Base-by-base conservation (phyloP, 2,888 invertebrate species). In the Druceiella hillmani region DNA sequence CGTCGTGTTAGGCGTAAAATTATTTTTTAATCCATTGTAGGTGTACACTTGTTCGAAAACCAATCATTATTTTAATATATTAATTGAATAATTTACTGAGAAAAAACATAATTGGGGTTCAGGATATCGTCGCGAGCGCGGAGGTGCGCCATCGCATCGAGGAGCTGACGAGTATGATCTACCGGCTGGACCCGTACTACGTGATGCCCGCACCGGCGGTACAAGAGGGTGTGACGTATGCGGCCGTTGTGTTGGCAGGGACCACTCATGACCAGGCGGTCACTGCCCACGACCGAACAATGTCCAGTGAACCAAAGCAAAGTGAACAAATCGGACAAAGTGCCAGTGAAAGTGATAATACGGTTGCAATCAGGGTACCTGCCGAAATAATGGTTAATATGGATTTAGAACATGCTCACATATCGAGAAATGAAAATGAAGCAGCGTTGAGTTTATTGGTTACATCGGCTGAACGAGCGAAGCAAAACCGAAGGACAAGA, bases 131-230 rank as follows among this genome's bases (percentile, higher is more conserved):
- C 61, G 66, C 67, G 61, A 68, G 70, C 66, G 71, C 77, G 65
- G 79, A 78, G 64, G 76, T 75, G 71, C 74, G 74, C 70, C 78
- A 78, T 67, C 80, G 78, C 66, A 81, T 82, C 72, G 78, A 79
- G 74, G 75, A 75, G 64, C 76, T 85, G 70, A 76, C 77, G 62
- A 75, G 76, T 65, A 72, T 77, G 63, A 81, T 84, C 67, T 79
- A 78, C 71, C 76, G 75, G 62, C 67, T 83, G 76, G 88, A 88
- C 75, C 85, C 87, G 55, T 78, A 81, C 74, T 75, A 67, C 69
- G 68, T 75, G 61, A 70, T 71, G 61, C 66, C 66, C 56, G 65
- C 70, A 52, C 65, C 69, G 55, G 62, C 66, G 56, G 60, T 62
- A 53, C 58, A 66, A 49, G 65, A 64, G 50, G 66, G 66, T 52